Conservation (phyloP, 1,140 invertebrate species). For the Drosophila arizonae region DNA sequence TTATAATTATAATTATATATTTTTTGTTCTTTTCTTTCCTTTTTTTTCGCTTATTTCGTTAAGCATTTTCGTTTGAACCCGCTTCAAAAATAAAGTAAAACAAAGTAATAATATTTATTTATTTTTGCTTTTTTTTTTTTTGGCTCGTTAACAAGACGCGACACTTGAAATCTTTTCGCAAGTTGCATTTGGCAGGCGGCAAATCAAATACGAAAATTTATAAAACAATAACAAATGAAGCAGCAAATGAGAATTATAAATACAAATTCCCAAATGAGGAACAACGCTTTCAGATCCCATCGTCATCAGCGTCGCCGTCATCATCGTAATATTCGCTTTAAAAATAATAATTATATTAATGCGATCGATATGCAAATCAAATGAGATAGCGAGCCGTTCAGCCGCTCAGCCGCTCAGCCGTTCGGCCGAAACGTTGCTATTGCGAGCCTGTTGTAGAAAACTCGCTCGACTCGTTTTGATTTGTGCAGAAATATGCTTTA, state of each 20-base stretch:
- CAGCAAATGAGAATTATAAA: constrained; percentile 4
- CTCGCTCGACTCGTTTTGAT: constrained; percentile 74
- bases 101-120: too few species aligned
- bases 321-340: constrained; percentile 39
- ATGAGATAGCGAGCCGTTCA: constrained; percentile 46
- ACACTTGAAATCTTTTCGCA: constrained; percentile 5
- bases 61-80: constrained; percentile 50
- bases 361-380: constrained; percentile 76
- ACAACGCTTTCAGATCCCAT: constrained; percentile 11
- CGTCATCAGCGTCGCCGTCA: constrained; percentile 17
- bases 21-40: too few species aligned
- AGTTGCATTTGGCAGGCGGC: constrained; percentile 18
- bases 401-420: too few species aligned
- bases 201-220: constrained; percentile 17
- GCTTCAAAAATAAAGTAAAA: not conserved
- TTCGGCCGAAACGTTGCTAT: constrained; percentile 37
- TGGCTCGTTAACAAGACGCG: constrained; percentile 10
- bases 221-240: not conserved
- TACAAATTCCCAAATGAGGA: constrained; percentile 25
- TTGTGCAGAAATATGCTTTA: constrained; percentile 79
- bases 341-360: constrained; percentile 71
- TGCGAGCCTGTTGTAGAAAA: constrained; percentile 45
- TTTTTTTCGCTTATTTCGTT: constrained; percentile 33
- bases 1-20: constrained; percentile 55
- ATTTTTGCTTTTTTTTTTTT: not conserved